These are phyloP conservation scores for Brenthis daphne DNA, from an alignment of 2,888 invertebrate genomes.

Conservation along the genomic window DNA sequence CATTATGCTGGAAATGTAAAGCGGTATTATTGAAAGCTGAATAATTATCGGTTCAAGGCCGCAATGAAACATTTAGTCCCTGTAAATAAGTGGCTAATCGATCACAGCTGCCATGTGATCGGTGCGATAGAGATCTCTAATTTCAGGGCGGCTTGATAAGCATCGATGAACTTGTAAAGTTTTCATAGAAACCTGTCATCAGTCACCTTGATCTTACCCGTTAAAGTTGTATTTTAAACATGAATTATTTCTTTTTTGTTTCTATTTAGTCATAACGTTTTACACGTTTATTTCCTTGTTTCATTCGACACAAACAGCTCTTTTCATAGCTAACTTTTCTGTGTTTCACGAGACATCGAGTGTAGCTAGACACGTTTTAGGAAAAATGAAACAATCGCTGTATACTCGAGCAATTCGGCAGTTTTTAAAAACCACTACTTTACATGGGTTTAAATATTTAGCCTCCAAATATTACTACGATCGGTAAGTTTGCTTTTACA, in stretches of 20 bases:
- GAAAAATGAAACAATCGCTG: conserved; percentile 40
- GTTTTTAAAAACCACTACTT: conserved; percentile 61
- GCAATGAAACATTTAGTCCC: conserved; percentile 3
- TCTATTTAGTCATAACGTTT: no score
- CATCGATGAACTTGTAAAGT: conserved; percentile 22
- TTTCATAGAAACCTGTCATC: conserved; percentile 6
- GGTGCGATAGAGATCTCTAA: conserved; percentile 45
- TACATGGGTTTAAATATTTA: conserved; percentile 74
- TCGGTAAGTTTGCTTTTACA: conserved; percentile 52
- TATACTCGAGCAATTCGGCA: conserved; percentile 46
- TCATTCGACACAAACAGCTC: no score
- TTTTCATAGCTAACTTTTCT: no score
- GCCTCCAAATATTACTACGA: conserved; percentile 52
- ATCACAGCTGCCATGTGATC: conserved; percentile 42
- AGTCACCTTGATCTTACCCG: conserved; percentile 9
- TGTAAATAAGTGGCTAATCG: conserved; percentile 34
- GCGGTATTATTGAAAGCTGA: neutral
- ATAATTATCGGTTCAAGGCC: neutral
- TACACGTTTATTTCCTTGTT: no score
- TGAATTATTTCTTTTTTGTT: no score
- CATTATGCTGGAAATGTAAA: neutral
- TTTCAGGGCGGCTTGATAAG: conserved; percentile 31
- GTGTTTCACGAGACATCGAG: no score
- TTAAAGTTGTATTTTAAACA: neutral
- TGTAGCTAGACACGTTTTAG: neutral